Percentiles rank a stretch among this genome's conserved stretches.
Evolutionary conservation across 2,113 vertebrate species (phyloP).

Genomic region (Thunnus thynnus): DNA sequence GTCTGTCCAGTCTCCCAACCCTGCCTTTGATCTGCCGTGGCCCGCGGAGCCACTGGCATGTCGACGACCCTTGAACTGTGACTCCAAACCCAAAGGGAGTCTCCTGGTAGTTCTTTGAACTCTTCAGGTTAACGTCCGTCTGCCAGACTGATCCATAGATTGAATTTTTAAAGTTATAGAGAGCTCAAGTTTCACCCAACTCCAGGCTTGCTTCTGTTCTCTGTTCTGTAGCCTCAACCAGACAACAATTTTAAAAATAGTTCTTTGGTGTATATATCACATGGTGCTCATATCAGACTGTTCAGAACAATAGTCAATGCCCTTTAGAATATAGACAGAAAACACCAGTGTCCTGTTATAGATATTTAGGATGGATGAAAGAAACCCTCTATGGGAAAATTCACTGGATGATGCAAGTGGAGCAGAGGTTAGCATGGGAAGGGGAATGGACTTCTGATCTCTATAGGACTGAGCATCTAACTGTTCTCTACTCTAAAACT

Average conservation of each 20-base stretch:
- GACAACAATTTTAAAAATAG: neutral
- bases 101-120: slow-evolving; percentile 68
- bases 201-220: neutral
- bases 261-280: neutral
- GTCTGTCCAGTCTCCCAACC: slow-evolving; percentile 55
- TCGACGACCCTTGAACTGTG: slow-evolving; percentile 72
- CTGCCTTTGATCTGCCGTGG: slow-evolving; percentile 77
- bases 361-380: neutral
- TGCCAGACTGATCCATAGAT: slow-evolving; percentile 32
- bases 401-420: too few species aligned
- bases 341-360: neutral
- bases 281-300: neutral
- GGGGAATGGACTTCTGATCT: too few species aligned
- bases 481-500: neutral
- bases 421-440: too few species aligned
- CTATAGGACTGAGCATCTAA: neutral
- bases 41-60: slow-evolving; percentile 54
- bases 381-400: neutral
- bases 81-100: slow-evolving; percentile 64
- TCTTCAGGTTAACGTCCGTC: slow-evolving; percentile 14
- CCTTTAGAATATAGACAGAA: neutral
- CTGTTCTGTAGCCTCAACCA: neutral
- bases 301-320: neutral
- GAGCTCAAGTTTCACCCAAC: too few species aligned
- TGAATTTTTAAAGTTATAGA: neutral